Evolutionary conservation across 2,113 vertebrate genomes (phyloP).

Genomic region (Cranoglanis bouderius): DNA sequence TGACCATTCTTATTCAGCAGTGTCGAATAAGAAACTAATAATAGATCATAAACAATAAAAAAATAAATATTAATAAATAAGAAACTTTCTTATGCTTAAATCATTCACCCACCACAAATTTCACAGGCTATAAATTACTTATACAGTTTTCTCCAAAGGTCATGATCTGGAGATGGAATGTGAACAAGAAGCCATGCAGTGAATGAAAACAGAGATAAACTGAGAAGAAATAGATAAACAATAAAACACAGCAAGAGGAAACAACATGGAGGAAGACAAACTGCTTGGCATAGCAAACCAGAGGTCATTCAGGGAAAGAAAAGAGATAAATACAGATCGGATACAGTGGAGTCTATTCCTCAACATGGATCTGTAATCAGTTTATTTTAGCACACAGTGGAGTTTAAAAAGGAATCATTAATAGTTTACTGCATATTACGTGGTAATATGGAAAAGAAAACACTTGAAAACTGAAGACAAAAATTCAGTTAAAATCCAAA

Average conservation of each 20-base stretch:
- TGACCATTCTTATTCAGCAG: too few species aligned
- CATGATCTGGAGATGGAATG: constrained; percentile 16
- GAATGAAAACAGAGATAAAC: constrained; percentile 21
- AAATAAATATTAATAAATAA: background rate
- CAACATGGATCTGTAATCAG: background rate
- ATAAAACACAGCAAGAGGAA: constrained; percentile 2
- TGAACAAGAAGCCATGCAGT: background rate
- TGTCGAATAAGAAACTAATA: too few species aligned
- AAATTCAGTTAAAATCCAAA: background rate
- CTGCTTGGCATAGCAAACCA: background rate
- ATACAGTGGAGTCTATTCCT: background rate
- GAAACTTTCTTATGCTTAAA: background rate
- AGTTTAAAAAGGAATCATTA: background rate
- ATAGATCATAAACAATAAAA: too few species aligned
- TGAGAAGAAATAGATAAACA: background rate
- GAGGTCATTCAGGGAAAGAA: background rate
- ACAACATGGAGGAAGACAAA: background rate
- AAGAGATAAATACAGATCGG: background rate
- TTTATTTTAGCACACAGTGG: background rate
- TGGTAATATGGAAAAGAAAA: background rate
- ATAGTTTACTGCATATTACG: background rate
- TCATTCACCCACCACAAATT: background rate
- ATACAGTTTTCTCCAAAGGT: constrained; percentile 4
- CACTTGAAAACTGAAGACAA: background rate
- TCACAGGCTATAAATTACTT: background rate